Conservation (phyloP, 2,797 vertebrate genomes). For the Enteromius treurensis region DNA sequence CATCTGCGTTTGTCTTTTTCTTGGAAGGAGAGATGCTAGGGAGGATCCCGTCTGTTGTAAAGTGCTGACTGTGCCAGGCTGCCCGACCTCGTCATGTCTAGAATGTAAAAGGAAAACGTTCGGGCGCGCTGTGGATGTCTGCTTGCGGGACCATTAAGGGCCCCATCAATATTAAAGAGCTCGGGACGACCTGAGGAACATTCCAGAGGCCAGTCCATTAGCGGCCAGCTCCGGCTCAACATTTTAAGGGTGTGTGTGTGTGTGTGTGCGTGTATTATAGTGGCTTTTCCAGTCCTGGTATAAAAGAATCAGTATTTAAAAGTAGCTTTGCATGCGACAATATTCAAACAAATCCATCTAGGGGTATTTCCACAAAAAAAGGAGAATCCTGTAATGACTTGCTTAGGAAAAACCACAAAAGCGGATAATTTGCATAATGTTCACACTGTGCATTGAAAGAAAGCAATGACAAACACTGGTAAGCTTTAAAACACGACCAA, state of each 20-base stretch:
- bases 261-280: slow-evolving; percentile 2
- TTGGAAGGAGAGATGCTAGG: slow-evolving; percentile 48
- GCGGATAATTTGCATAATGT: background rate
- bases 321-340: background rate
- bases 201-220: slow-evolving; percentile 57
- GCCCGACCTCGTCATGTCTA: slow-evolving; percentile 39
- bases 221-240: slow-evolving; percentile 42
- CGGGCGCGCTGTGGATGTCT: slow-evolving; percentile 20
- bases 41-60: slow-evolving; percentile 44
- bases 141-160: slow-evolving; percentile 76
- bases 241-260: slow-evolving; percentile 18
- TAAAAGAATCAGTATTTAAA: background rate
- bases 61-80: slow-evolving; percentile 52
- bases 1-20: slow-evolving; percentile 15
- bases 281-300: background rate
- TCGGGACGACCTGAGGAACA: slow-evolving; percentile 43
- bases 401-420: background rate
- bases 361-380: background rate
- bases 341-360: background rate
- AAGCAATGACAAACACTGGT: background rate
- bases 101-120: slow-evolving; percentile 43
- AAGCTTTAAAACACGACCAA: background rate
- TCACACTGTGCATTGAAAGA: background rate
- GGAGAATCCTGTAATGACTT: background rate
- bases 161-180: slow-evolving; percentile 81